Conservation (phyloP, 2,113 vertebrate genomes). For the Chrysochloris asiatica region DNA sequence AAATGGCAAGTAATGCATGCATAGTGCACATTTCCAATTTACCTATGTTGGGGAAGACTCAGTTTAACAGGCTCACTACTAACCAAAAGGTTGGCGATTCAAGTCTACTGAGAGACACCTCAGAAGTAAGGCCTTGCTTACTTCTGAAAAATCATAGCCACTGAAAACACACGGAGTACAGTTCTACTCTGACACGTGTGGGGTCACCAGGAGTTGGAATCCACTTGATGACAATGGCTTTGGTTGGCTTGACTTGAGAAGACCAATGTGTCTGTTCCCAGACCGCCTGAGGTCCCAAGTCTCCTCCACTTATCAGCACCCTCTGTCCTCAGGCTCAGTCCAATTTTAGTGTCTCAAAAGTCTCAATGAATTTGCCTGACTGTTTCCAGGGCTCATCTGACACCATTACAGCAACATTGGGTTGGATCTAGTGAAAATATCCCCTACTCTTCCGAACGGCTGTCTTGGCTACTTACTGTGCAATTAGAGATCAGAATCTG, state of each 20-base stretch:
- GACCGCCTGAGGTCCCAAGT: neutral
- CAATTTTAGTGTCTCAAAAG: neutral
- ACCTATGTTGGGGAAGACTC: neutral
- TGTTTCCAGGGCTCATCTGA: constrained; percentile 33
- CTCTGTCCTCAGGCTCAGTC: neutral
- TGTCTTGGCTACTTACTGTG: constrained; percentile 20
- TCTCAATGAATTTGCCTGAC: neutral
- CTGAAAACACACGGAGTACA: neutral
- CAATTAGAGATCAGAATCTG: constrained; percentile 58
- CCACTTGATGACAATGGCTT: neutral
- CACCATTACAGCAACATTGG: constrained; percentile 54
- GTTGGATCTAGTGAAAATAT: constrained; percentile 45
- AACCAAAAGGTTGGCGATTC: neutral
- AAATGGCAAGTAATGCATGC: neutral
- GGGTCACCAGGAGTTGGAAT: neutral
- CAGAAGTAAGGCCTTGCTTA: neutral
- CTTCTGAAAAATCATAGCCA: neutral
- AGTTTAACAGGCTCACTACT: neutral
- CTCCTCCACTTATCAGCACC: neutral
- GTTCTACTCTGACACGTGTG: neutral
- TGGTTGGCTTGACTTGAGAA: neutral
- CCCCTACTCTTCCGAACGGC: constrained; percentile 41
- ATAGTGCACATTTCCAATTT: neutral
- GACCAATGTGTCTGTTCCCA: neutral
- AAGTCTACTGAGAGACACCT: neutral